Conservation (phyloP, 2,888 invertebrate genomes). For the Agonum fuliginosum region DNA sequence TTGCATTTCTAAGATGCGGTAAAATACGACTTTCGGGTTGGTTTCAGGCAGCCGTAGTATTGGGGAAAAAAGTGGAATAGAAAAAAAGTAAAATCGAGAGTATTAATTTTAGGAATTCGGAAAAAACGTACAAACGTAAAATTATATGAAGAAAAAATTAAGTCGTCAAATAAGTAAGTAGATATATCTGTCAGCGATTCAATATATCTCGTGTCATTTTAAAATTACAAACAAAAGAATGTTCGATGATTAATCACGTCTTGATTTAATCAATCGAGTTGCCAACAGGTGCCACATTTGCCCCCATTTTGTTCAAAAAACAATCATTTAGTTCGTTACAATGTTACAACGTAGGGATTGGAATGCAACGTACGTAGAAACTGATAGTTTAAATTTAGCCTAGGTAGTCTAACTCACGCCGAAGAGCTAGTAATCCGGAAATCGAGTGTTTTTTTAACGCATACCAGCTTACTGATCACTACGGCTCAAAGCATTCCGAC, state of each 20-base stretch:
- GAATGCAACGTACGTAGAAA: constrained; percentile 51
- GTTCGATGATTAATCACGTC: not conserved
- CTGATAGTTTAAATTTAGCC: constrained; percentile 55
- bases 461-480: constrained; percentile 45
- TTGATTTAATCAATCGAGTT: not conserved
- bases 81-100: too few species aligned
- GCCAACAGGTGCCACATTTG: constrained; percentile 13
- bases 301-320: not conserved
- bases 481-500: constrained; percentile 58
- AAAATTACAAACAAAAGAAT: constrained; percentile 16
- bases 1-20: too few species aligned
- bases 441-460: constrained; percentile 52
- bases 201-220: too few species aligned
- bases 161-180: too few species aligned
- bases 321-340: constrained; percentile 29
- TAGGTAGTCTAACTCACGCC: constrained; percentile 8
- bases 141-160: too few species aligned
- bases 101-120: too few species aligned
- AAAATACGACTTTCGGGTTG: too few species aligned
- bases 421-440: constrained; percentile 55
- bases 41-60: too few species aligned
- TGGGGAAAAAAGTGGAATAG: too few species aligned
- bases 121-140: too few species aligned
- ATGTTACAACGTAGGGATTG: not conserved
- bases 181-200: too few species aligned